These are phyloP conservation scores for Phylloscopus trochiloides DNA, from an alignment of 2,113 vertebrate species.

Conservation along the genomic window DNA sequence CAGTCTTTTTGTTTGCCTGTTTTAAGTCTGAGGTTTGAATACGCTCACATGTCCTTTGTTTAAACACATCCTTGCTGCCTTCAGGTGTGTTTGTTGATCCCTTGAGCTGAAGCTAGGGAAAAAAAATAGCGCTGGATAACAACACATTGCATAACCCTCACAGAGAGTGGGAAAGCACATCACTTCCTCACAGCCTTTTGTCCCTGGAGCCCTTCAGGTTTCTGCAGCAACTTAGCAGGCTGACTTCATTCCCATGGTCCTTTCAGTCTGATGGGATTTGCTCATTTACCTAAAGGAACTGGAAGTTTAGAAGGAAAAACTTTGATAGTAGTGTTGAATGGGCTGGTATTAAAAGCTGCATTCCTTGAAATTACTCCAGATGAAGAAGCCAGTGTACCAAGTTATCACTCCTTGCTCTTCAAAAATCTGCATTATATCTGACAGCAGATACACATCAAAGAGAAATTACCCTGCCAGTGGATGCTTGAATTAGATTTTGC, in stretches of 20 bases:
- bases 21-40: conserved; percentile 12
- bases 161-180: not conserved
- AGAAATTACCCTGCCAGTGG: not conserved
- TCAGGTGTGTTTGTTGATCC: conserved; percentile 34
- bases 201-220: not conserved
- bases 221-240: not conserved
- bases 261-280: not conserved
- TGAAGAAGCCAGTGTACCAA: not conserved
- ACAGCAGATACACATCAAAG: not conserved
- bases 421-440: not conserved
- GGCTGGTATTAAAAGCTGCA: not conserved
- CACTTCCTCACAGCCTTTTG: not conserved
- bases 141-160: not conserved
- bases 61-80: conserved; percentile 18
- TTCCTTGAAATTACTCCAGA: not conserved
- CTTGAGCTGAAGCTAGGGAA: not conserved
- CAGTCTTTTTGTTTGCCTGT: not conserved
- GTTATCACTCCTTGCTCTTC: not conserved
- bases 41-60: not conserved
- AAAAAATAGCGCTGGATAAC: not conserved
- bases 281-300: not conserved
- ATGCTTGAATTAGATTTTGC: not conserved
- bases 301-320: not conserved
- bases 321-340: not conserved
- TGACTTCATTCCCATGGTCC: not conserved